Percentiles rank a stretch among this genome's conserved stretches.
phyloP scores from a whole-genome alignment of 2,113 vertebrate species.

The Gavia stellata region DNA sequence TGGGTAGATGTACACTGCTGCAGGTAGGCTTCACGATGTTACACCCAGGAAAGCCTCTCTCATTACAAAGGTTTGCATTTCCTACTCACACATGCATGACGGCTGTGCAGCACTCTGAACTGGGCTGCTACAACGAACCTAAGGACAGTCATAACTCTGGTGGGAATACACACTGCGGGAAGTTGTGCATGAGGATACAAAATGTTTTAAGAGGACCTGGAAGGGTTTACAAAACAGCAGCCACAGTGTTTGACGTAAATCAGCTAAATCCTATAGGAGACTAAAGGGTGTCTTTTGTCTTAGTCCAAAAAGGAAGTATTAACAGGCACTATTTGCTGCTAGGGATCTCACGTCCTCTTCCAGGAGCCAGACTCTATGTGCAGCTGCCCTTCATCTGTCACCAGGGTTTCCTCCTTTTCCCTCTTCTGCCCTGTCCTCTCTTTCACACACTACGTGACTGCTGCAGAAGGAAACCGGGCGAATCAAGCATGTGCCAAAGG shows the following conservation, averaged over 20 bases:
- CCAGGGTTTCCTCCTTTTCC: neutral
- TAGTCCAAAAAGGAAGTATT: neutral
- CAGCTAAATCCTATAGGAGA: neutral
- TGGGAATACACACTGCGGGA: accelerated
- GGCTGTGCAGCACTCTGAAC: neutral
- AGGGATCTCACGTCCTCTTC: neutral
- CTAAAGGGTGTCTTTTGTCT: neutral
- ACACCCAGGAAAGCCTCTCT: neutral
- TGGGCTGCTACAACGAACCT: neutral
- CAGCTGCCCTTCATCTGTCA: neutral
- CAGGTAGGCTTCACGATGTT: neutral
- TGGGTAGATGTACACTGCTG: accelerated
- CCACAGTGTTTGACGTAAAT: neutral
- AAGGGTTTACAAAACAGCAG: neutral
- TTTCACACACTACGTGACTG: neutral
- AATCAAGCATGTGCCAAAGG: neutral
- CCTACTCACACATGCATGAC: accelerated
- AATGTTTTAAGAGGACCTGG: neutral
- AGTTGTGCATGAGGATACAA: accelerated
- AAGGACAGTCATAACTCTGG: too few species aligned
- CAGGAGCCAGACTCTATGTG: neutral
- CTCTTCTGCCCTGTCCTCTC: neutral
- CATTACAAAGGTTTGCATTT: accelerated
- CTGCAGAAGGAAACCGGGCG: neutral
- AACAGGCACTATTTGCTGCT: neutral